Base-by-base conservation (phyloP, 2,888 invertebrate genomes). In the Cantharis nigra region DNA sequence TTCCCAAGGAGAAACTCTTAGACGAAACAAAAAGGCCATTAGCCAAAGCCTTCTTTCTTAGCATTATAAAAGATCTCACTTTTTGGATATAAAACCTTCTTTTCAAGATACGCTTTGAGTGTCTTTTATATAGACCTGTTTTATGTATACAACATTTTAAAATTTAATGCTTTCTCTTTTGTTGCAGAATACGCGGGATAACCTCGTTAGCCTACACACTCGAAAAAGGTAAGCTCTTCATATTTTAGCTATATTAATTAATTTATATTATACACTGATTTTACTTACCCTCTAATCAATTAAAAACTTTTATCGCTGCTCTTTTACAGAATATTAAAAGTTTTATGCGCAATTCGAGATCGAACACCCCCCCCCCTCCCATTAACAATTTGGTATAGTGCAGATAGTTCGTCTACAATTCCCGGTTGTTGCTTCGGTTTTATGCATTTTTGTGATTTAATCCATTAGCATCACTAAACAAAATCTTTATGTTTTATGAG, bases 61-160 rank as follows among this genome's bases (percentile, higher is more conserved):
- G 74, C 76, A 79, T 79, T 79, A 79, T 79, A 79, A 79, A 79
- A 79, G 79, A 77, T 76, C 79, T 76, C 79, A 76, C 76, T 76
- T 76, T 78, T 79, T 79, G 79, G 79, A 79, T 79, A 77, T 79
- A 79, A 78, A 79, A 79, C 79, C 79, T 76, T 74, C 76, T 74
- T 79, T 76, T 76, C 79, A 74, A 79, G 79, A 79, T 79, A 79
- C 76, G 76, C 79, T 74, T 75, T 76, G 78, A 76, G 76, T 78
- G 76, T 76, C 78, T 79, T 79, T 79, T 76, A 76, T 79, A 76
- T 79, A 79, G 79, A 79, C 76, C 76, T 79, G 76, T 72, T 79
- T 79, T 79, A 79, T 79, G 76, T 76, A 76, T 71, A 76, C 76
- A 72, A 73, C 74, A 76, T 76, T 79, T 79, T 76, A 79, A 79